Conservation (phyloP, 2,888 invertebrate species). For the Pandemis heparana region DNA sequence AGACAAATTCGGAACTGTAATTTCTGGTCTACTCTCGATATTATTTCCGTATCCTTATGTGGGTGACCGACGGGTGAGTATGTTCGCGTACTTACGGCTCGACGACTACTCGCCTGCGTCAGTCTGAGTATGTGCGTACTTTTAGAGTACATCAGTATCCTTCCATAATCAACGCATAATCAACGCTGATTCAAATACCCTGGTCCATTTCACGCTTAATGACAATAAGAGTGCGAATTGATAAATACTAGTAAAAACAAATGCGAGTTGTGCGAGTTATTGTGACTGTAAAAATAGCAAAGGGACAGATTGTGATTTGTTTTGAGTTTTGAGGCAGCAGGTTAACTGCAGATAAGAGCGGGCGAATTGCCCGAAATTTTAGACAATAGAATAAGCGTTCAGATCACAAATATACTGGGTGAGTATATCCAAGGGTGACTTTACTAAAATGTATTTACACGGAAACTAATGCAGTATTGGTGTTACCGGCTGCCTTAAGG, state of each 20-base stretch:
- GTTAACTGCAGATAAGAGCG: background rate
- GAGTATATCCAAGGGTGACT: too few species aligned
- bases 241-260: background rate
- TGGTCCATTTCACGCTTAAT: background rate
- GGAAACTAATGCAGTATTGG: background rate
- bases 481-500: background rate
- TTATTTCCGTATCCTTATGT: background rate
- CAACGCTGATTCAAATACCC: background rate
- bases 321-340: background rate
- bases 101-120: too few species aligned
- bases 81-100: too few species aligned
- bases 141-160: background rate
- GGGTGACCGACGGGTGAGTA: too few species aligned
- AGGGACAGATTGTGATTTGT: background rate
- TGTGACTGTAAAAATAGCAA: background rate
- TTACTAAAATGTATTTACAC: background rate
- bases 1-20: background rate
- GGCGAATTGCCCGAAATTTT: background rate
- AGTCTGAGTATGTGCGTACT: too few species aligned
- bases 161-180: background rate
- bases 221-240: constrained; percentile 28
- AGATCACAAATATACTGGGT: background rate
- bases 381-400: background rate
- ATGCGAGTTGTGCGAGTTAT: background rate
- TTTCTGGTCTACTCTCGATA: background rate